phyloP scores from a whole-genome alignment of 2,888 invertebrate genomes.

The Xylota segnis region DNA sequence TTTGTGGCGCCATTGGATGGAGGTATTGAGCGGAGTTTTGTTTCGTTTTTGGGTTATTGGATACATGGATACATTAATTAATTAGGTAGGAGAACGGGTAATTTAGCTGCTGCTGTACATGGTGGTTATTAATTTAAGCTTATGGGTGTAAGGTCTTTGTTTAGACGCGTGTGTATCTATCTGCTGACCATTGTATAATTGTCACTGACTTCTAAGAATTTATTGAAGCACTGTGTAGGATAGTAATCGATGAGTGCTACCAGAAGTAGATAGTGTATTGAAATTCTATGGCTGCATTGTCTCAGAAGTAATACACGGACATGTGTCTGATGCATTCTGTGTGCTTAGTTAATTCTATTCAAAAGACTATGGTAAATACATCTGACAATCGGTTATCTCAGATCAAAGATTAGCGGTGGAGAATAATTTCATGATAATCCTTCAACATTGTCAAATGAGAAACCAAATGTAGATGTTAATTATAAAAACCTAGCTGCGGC shows the following conservation, averaged over 20 bases:
- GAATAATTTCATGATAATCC: too few relatives aligned
- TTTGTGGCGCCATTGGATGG: constrained; percentile 62
- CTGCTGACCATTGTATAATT: not conserved
- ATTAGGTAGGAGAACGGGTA: constrained; percentile 50
- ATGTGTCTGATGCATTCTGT: not conserved
- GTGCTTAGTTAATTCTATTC: not conserved
- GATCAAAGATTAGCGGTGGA: too few relatives aligned
- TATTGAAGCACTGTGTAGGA: constrained; percentile 4
- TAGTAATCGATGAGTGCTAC: not conserved
- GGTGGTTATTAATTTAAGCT: constrained; percentile 37
- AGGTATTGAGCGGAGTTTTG: constrained; percentile 26
- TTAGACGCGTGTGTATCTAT: not conserved
- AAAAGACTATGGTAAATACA: too few relatives aligned
- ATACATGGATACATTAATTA: constrained; percentile 42
- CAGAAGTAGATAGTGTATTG: not conserved
- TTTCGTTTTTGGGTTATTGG: constrained; percentile 2
- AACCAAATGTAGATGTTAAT: too few relatives aligned
- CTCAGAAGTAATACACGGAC: not conserved
- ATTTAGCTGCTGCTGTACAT: constrained; percentile 27
- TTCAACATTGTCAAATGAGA: too few relatives aligned
- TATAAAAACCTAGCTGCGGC: too few relatives aligned
- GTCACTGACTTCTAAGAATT: constrained; percentile 8
- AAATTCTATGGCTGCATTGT: not conserved
- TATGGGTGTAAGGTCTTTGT: not conserved
- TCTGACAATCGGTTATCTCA: too few relatives aligned